Percentiles rank a stretch among this genome's conserved stretches.
phyloP scores from a whole-genome alignment of 2,888 invertebrate genomes.

The Lobophora halterata region DNA sequence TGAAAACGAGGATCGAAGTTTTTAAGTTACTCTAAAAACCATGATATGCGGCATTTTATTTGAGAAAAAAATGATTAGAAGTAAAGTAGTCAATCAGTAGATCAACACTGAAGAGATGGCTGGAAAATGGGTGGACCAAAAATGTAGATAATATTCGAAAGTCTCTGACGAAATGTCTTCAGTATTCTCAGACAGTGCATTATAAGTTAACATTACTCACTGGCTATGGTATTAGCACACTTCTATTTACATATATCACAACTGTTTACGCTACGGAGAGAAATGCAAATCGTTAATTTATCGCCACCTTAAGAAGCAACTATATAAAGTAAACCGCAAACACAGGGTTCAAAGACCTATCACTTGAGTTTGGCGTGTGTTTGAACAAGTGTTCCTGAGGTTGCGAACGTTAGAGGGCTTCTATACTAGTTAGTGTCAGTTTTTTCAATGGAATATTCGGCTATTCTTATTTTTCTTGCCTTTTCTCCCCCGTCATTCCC shows the following conservation, averaged over 20 bases:
- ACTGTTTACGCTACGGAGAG: conserved; percentile 63
- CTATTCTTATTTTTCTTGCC: no score
- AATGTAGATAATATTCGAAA: no score
- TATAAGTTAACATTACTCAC: conserved; percentile 24
- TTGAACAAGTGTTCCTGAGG: conserved; percentile 68
- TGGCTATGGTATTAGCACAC: conserved; percentile 56
- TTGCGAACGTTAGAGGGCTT: conserved; percentile 55
- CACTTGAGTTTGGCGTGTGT: conserved; percentile 65
- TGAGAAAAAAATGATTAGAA: no score
- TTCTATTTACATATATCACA: conserved; percentile 60
- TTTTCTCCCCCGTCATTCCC: no score
- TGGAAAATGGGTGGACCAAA: no score
- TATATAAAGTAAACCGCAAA: conserved; percentile 76
- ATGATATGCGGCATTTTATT: no score
- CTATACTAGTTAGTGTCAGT: conserved; percentile 30
- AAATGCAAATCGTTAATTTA: conserved; percentile 78
- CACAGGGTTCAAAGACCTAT: conserved; percentile 77
- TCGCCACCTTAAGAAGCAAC: conserved; percentile 71
- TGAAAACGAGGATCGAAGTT: no score
- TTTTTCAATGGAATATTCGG: conserved; percentile 8
- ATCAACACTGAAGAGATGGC: no score
- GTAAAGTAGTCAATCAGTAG: no score
- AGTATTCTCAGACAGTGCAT: conserved; percentile 6
- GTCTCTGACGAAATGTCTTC: neutral
- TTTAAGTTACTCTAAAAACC: no score